Evolutionary conservation across 1,140 invertebrate species (phyloP), one percentile per base, ranked within the genome.

Genomic region (Orius insidiosus): DNA sequence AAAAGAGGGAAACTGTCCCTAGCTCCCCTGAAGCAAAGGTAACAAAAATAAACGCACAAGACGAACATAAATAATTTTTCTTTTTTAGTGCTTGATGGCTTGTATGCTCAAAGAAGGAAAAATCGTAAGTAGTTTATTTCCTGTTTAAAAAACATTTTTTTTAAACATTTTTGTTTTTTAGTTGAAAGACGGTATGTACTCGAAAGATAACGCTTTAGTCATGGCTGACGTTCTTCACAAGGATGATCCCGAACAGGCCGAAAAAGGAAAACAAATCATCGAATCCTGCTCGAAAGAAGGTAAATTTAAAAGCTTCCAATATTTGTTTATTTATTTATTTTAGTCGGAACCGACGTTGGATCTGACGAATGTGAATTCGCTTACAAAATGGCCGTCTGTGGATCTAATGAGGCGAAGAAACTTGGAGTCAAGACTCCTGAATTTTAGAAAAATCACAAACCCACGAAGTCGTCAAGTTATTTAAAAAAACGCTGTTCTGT

Each of bases 31-130:
- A 43, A 11, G 41, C 31, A 3, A 43, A 43, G 41, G 41, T 43
- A 30, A 43, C 10, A 10, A 4, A 10, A 18, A n/a, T n/a, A n/a
- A 40, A 18, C 14, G 3, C 38, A 40, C 5, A 13, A 18, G 10
- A 40, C 4, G 4, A 6, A 4, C 9, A 10, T 15, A 40, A 6
- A 40, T 10, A 40, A 24, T 32, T 40, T 44, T 44, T 45, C n/a
- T 3, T 11, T 49, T 49, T 39, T 30, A 49, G 47, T 49, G 47
- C 30, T 18, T 45, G n/a, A 34, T 49, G 6, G 47, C 47, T n/a
- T 49, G 47, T 18, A 45, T 49, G 33, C n/a, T 49, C 14, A 40
- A 49, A 19, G 47, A 49, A 45, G 41, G 32, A 19, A 49, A 49
- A 45, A 39, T 49, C 8, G 47, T 49, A 39, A 45, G 44, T 45